Evolutionary conservation across 2,797 vertebrate genomes (phyloP).

Genomic region (Sebastes umbrosus): DNA sequence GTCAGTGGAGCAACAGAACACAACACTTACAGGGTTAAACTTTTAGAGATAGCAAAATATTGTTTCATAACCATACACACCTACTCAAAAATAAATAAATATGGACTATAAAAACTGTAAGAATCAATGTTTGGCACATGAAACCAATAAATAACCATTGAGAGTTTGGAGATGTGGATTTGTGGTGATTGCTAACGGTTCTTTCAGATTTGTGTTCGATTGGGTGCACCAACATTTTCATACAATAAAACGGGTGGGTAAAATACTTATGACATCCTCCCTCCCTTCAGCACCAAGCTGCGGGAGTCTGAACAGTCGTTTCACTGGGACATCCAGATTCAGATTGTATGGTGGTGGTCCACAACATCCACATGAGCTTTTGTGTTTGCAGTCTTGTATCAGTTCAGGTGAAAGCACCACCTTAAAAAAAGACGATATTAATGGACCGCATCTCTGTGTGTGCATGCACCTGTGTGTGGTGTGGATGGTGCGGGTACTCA

Average conservation of each 20-base stretch:
- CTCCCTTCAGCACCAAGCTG: background rate
- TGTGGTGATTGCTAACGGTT: slow-evolving; percentile 37
- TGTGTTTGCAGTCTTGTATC: slow-evolving; percentile 14
- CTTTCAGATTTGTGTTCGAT: slow-evolving; percentile 38
- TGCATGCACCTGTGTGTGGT: slow-evolving; percentile 23
- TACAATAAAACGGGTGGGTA: slow-evolving; percentile 52
- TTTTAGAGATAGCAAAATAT: slow-evolving; percentile 67
- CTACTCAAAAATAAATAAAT: slow-evolving; percentile 81
- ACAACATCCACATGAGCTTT: slow-evolving; percentile 1
- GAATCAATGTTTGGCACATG: slow-evolving; percentile 76
- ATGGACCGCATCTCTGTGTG: background rate
- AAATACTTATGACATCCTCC: slow-evolving; percentile 39
- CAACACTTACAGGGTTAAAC: slow-evolving; percentile 47
- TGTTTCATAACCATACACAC: slow-evolving; percentile 66
- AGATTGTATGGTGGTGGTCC: slow-evolving; percentile 10
- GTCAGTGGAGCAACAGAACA: slow-evolving; percentile 60
- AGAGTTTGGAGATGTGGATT: slow-evolving; percentile 44
- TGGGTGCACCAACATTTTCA: slow-evolving; percentile 63
- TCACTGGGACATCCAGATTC: slow-evolving; percentile 8
- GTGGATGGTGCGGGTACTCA: slow-evolving; percentile 73
- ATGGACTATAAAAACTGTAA: slow-evolving; percentile 77
- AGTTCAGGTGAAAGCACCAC: slow-evolving; percentile 55
- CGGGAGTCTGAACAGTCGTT: slow-evolving; percentile 16
- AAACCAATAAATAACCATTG: slow-evolving; percentile 62
- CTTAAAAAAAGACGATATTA: slow-evolving; percentile 21